Evolutionary conservation across 2,797 vertebrate species (phyloP).

Genomic region (Scleropages formosus): DNA sequence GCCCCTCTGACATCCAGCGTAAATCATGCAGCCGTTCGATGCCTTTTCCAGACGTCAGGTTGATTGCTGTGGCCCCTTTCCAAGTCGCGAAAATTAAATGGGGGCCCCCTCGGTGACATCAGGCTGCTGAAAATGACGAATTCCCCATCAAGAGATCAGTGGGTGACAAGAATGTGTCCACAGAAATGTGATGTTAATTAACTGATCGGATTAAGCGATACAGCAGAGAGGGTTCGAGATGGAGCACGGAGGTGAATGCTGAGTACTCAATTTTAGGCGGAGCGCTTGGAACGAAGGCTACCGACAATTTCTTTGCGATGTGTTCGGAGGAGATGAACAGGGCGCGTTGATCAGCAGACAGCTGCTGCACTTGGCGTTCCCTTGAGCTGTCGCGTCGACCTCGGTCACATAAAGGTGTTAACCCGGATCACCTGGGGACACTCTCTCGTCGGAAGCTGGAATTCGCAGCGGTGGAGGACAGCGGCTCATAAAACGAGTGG

Average conservation of each 20-base stretch:
- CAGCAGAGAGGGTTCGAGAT: background rate
- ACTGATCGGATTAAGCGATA: background rate
- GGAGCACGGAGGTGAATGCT: background rate
- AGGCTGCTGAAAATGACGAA: too few species aligned
- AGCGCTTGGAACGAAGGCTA: background rate
- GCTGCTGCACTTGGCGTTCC: too few species aligned
- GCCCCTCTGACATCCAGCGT: background rate
- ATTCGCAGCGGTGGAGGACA: background rate
- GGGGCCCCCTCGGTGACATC: background rate
- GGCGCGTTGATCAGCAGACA: background rate
- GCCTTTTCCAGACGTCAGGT: constrained; percentile 16
- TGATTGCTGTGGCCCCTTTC: background rate
- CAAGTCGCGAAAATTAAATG: background rate
- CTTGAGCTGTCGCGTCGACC: too few species aligned
- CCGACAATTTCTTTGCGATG: background rate
- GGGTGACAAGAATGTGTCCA: background rate
- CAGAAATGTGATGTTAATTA: background rate
- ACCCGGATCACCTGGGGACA: background rate
- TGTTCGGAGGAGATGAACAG: too few species aligned
- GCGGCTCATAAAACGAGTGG: background rate
- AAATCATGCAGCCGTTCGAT: background rate
- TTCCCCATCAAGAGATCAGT: background rate
- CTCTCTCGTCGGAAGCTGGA: background rate
- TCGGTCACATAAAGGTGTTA: background rate
- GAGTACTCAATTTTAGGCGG: background rate